Base-by-base conservation (phyloP, 2,888 invertebrate species). In the Keiferia lycopersicella region DNA sequence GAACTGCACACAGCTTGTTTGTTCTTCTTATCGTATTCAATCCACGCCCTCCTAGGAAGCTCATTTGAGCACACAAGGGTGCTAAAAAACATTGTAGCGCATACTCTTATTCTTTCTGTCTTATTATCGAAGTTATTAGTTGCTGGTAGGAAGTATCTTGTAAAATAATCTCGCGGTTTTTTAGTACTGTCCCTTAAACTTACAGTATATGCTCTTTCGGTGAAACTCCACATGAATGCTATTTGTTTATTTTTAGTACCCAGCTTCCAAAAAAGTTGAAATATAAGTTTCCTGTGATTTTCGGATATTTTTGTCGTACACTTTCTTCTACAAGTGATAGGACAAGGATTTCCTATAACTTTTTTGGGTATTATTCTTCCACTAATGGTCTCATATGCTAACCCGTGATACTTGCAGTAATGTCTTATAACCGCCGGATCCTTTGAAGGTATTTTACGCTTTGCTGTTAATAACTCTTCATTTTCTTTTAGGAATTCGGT, bases 291-390 rank as follows among this genome's bases (percentile, higher is more conserved):
- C 3, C 60, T 20, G 10, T 61, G 60, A 8, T 26, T 22, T 3
- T 61, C 45, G 14, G 16, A n/a, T 26, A 61, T 16, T 41, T 45
- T 45, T 11, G 16, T 18, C 7, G 7, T 8, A 45, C 60, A 61
- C 2, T 48, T 18, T n/a, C 14, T 26, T 22, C 22, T 2, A n/a
- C 60, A 61, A 26, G 22, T 7, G 6, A 26, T 26, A 4, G 26
- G 26, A 26, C 60, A 61, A 12, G 60, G 60, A 8, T 45, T 16
- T 8, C 60, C 26, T 26, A 48, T 8, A 8, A 26, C 26, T 61
- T 61, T 61, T 45, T 61, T 39, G 20, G 41, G 56, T 12, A 58
- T 39, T 18, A 58, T 39, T 39, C n/a, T 58, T 7, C 58, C 58
- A 38, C n/a, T 18, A 4, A 38, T 3, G 0, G 18, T 26, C 16